phyloP scores from a whole-genome alignment of 2,113 vertebrate species.

The Actenoides lindsayi region DNA sequence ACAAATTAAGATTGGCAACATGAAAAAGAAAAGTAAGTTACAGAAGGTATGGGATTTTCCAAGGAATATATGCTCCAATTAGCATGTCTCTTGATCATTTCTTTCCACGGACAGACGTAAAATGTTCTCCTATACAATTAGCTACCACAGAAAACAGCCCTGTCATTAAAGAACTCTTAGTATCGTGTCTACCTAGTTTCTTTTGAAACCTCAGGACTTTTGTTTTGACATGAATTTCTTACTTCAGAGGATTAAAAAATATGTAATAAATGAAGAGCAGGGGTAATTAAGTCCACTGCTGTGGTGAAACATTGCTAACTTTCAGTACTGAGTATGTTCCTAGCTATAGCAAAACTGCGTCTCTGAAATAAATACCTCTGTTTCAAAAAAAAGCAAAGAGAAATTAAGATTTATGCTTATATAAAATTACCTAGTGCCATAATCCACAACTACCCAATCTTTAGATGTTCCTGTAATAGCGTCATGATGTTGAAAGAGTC shows the following conservation, averaged over 20 bases:
- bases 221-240: not conserved
- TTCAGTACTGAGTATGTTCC: not conserved
- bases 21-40: not conserved
- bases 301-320: not conserved
- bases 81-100: not conserved
- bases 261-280: not conserved
- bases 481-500: conserved; percentile 93
- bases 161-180: not conserved
- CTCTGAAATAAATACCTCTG: not conserved
- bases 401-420: not conserved
- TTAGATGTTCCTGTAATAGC: conserved; percentile 91
- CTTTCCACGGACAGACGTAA: not conserved
- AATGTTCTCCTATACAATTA: not conserved
- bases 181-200: not conserved
- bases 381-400: not conserved
- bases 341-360: not conserved
- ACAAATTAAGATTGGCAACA: not conserved
- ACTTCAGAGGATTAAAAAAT: not conserved
- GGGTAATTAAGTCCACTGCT: not conserved
- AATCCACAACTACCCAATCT: conserved; percentile 91
- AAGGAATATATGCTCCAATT: not conserved
- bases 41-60: not conserved
- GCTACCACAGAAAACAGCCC: not conserved
- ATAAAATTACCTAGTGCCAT: conserved; percentile 86
- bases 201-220: not conserved